These are phyloP conservation scores for Lophotriccus pileatus DNA, from an alignment of 2,797 vertebrate species.

Conservation along the genomic window DNA sequence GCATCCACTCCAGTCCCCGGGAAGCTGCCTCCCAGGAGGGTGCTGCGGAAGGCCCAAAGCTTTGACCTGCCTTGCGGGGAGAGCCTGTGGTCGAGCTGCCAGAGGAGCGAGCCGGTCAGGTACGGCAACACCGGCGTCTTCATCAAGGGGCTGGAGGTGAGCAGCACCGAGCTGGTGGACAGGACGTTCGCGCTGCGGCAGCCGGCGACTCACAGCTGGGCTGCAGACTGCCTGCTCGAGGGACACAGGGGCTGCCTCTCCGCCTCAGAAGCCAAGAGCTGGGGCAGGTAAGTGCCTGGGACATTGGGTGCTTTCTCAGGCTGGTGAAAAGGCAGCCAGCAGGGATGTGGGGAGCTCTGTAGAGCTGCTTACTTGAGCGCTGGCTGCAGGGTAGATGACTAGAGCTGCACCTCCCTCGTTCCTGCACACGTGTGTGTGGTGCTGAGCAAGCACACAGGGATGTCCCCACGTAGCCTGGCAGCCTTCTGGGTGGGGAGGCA, in stretches of 20 bases:
- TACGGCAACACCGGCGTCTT: conserved; percentile 82
- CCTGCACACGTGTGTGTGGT: accelerated
- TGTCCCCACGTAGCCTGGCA: background rate
- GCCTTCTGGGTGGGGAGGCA: background rate
- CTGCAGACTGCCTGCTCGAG: conserved; percentile 23
- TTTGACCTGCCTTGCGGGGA: conserved; percentile 82
- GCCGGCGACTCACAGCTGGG: conserved; percentile 54
- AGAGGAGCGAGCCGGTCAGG: conserved; percentile 75
- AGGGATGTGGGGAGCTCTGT: background rate
- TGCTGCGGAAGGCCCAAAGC: conserved; percentile 88
- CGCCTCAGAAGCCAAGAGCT: conserved; percentile 58
- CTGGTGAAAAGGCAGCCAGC: background rate
- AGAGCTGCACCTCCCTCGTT: background rate
- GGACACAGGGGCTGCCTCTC: conserved; percentile 51
- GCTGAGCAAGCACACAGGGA: background rate
- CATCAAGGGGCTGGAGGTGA: conserved; percentile 87
- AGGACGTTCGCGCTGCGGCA: conserved; percentile 68
- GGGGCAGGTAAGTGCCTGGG: conserved; percentile 80
- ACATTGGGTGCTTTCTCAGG: accelerated
- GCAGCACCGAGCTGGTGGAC: conserved; percentile 78
- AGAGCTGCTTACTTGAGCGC: background rate
- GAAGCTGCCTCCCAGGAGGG: conserved; percentile 63
- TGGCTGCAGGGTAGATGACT: background rate
- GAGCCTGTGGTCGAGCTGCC: conserved; percentile 66
- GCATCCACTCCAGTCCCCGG: background rate